Conservation (phyloP, 2,888 invertebrate species). For the Embidobia sp. region DNA sequence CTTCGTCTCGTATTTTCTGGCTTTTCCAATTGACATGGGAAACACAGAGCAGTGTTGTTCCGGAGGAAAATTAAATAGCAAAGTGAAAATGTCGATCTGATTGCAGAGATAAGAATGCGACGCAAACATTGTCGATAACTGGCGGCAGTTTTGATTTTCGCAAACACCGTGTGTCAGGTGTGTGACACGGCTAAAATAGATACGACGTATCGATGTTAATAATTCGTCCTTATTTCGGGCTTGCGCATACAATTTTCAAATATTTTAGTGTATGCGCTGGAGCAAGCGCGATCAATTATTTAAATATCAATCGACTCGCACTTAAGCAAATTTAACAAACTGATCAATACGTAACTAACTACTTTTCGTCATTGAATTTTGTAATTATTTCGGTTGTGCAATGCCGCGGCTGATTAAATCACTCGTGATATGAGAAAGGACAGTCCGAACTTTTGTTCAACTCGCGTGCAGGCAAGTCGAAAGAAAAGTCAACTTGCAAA, state of each 20-base stretch:
- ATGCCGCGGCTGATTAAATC: no score
- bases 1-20: no score
- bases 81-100: no score
- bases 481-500: no score
- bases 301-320: slow-evolving; percentile 34
- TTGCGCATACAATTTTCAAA: slow-evolving; percentile 36
- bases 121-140: no score
- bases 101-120: no score
- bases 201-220: slow-evolving; percentile 27
- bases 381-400: no score
- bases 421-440: no score
- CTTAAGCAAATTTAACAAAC: slow-evolving; percentile 37
- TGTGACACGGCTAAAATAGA: slow-evolving; percentile 25
- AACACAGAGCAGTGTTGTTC: no score
- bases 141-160: slow-evolving; percentile 26
- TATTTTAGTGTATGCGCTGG: slow-evolving; percentile 35
- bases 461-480: no score
- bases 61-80: no score
- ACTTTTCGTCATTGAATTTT: slow-evolving; percentile 15
- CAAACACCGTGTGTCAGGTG: slow-evolving; percentile 24
- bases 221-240: slow-evolving; percentile 43
- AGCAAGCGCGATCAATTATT: slow-evolving; percentile 36
- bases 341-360: slow-evolving; percentile 25
- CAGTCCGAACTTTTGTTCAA: no score
- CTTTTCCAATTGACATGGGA: background rate